Conservation (phyloP, 2,888 invertebrate species). For the Lasioglossum vierecki region DNA sequence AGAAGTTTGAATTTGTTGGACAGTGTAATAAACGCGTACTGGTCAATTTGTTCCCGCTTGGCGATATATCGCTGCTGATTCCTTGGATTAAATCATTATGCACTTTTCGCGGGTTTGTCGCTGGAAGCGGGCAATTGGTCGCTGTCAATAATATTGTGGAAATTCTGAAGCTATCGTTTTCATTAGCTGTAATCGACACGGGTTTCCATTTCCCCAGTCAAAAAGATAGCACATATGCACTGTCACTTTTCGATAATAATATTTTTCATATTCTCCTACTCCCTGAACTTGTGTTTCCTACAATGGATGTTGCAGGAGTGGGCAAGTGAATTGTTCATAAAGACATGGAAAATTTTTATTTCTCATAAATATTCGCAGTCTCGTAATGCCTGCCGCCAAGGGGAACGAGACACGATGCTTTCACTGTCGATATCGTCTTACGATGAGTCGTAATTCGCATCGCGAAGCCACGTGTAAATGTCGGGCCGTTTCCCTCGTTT, state of each 20-base stretch:
- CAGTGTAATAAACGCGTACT: neutral
- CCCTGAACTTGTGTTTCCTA: too few relatives aligned
- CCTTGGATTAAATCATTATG: neutral
- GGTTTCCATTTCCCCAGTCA: neutral
- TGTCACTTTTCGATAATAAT: too few relatives aligned
- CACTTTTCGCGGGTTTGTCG: neutral
- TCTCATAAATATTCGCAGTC: neutral
- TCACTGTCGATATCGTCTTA: neutral
- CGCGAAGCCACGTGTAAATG: conserved; percentile 13
- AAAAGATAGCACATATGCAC: neutral
- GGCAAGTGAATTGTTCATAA: too few relatives aligned
- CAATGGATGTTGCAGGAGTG: too few relatives aligned
- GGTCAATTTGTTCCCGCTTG: too few relatives aligned
- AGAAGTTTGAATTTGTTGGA: too few relatives aligned
- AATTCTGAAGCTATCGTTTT: neutral
- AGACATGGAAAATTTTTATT: too few relatives aligned
- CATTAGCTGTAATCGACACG: neutral
- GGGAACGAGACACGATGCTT: neutral
- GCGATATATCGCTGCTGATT: neutral
- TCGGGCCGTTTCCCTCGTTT: neutral
- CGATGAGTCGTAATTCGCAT: conserved; percentile 30
- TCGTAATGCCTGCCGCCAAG: neutral
- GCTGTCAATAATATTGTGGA: neutral
- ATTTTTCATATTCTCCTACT: too few relatives aligned
- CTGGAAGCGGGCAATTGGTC: neutral